phyloP scores from a whole-genome alignment of 2,113 vertebrate species.

The Pelmatolapia mariae region DNA sequence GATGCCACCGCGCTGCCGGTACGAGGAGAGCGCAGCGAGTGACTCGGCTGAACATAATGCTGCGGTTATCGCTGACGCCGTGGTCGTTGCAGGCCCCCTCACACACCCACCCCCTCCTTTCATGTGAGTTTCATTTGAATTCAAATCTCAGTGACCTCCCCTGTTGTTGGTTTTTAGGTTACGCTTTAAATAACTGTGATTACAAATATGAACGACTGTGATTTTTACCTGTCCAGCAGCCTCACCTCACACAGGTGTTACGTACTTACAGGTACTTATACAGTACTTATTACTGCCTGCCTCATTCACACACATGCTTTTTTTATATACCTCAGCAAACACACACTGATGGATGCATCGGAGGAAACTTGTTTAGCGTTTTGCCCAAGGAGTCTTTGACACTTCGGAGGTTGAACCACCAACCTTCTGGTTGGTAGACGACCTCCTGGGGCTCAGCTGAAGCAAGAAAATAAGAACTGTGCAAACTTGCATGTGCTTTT shows the following conservation, averaged over 20 bases:
- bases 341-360: neutral
- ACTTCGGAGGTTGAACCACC: fast-evolving
- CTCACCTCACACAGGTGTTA: neutral
- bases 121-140: neutral
- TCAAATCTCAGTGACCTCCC: neutral
- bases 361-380: neutral
- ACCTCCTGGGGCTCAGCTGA: neutral
- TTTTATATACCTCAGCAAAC: neutral
- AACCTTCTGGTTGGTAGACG: neutral
- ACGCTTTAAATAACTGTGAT: fast-evolving
- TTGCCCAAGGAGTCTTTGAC: neutral
- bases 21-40: neutral
- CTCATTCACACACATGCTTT: neutral
- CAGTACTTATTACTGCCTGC: neutral
- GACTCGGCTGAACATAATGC: neutral
- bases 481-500: neutral
- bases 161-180: neutral
- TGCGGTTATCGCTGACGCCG: neutral
- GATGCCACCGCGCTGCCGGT: neutral
- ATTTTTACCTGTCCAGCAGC: neutral
- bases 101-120: fast-evolving
- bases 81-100: neutral
- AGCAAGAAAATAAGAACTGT: neutral
- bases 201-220: neutral
- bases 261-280: neutral